Evolutionary conservation across 2,797 vertebrate species (phyloP), one percentile per base, ranked within the genome.

Genomic region (Coracias cyanogaster): DNA sequence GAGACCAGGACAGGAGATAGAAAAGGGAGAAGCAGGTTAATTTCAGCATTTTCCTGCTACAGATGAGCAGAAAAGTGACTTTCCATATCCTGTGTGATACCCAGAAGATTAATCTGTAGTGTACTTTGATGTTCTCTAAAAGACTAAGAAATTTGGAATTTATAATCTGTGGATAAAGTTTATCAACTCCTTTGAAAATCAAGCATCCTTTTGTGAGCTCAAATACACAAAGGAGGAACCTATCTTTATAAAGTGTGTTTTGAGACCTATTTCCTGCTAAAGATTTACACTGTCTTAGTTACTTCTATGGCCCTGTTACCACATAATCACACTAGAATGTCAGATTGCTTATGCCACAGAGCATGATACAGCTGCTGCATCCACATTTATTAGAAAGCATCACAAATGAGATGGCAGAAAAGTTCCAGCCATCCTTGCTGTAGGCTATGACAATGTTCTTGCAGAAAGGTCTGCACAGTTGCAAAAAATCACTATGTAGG

Each of bases 281-380:
- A 71, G 16, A 81, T 6, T 26, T 52, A 48, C 0, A 0, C 26
- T n/a, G 14, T 31, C 5, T 80, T 48, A 37, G 1, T 1, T 49
- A 54, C 20, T 49, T 51, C 49, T 83, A 0, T 39, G 24, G 13
- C 13, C 6, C 15, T 52, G 8, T 46, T 77, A 31, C 35, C n/a
- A 45, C 16, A 46, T 8, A 31, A 14, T 54, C 31, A 33, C 8
- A 9, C 5, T 19, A 19, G 17, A 76, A 33, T 45, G 71, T 45
- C 13, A 26, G 28, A 10, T 17, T 67, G 69, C 12, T n/a, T 77
- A 35, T 64, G 35, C 10, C 28, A n/a, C 31, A 54, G 37, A 62
- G 14, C 15, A 29, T 12, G 39, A 52, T 28, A 62, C 6, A 72
- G 26, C 5, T 79, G 18, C 19, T 65, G 18, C 35, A 79, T 74